Conservation (phyloP, 1,140 invertebrate genomes). For the Hydropsyche tenuis region DNA sequence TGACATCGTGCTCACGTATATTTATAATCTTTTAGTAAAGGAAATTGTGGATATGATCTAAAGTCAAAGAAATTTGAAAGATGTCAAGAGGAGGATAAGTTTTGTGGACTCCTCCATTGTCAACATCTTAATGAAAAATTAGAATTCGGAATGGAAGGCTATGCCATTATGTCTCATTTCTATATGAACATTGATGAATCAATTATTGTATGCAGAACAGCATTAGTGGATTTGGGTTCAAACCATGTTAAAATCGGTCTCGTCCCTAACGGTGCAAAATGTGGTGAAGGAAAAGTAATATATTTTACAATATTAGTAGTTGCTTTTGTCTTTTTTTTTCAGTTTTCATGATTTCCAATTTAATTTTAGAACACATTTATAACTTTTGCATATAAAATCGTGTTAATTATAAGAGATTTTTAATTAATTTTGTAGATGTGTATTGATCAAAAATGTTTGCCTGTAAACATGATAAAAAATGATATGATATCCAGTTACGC, state of each 20-base stretch:
- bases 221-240: slow-evolving; percentile 89
- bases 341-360: too few species aligned
- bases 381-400: too few species aligned
- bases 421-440: slow-evolving; percentile 78
- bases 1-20: not conserved
- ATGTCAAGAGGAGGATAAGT: slow-evolving; percentile 78
- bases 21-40: slow-evolving; percentile 64
- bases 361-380: too few species aligned
- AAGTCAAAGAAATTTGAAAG: slow-evolving; percentile 73
- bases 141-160: slow-evolving; percentile 95
- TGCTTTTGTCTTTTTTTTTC: too few species aligned
- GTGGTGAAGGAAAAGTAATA: slow-evolving; percentile 84
- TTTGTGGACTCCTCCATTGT: slow-evolving; percentile 97
- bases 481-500: slow-evolving; percentile 57
- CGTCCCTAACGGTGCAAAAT: slow-evolving; percentile 93
- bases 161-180: slow-evolving; percentile 79
- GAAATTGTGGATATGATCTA: slow-evolving; percentile 95
- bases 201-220: slow-evolving; percentile 86
- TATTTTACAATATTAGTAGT: too few species aligned
- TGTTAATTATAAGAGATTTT: too few species aligned
- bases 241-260: slow-evolving; percentile 93
- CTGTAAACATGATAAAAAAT: slow-evolving; percentile 64
- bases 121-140: slow-evolving; percentile 90
- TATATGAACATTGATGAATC: slow-evolving; percentile 77
- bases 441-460: slow-evolving; percentile 87